Conservation (phyloP, 1,140 invertebrate species). For the Medauroidea extradentata region DNA sequence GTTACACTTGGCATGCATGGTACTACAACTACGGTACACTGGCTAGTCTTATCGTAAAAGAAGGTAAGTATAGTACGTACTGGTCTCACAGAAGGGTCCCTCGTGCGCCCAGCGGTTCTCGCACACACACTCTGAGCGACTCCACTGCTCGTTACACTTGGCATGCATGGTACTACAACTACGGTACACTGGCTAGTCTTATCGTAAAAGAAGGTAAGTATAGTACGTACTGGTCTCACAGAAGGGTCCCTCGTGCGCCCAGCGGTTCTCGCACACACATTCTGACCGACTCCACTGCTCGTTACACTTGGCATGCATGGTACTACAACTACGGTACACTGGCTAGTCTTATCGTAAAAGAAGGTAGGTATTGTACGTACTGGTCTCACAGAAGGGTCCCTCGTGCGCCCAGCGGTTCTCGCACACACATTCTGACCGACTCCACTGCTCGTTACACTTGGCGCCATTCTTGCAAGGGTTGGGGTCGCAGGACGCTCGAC, state of each 20-base stretch:
- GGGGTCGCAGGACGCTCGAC: slow-evolving; percentile 87
- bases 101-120: slow-evolving; percentile 84
- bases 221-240: slow-evolving; percentile 85
- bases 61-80: no score
- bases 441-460: slow-evolving; percentile 88
- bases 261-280: slow-evolving; percentile 84
- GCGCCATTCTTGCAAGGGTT: slow-evolving; percentile 91
- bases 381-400: slow-evolving; percentile 82
- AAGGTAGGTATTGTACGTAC: no score
- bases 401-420: slow-evolving; percentile 87
- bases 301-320: slow-evolving; percentile 83
- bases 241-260: slow-evolving; percentile 80
- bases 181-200: no score
- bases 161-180: no score
- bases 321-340: no score
- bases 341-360: no score
- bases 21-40: no score
- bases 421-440: slow-evolving; percentile 84
- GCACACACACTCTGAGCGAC: slow-evolving; percentile 84
- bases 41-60: no score
- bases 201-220: no score
- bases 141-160: slow-evolving; percentile 88
- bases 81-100: slow-evolving; percentile 85
- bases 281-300: slow-evolving; percentile 90
- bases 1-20: slow-evolving; percentile 83